Percentiles rank a stretch among this genome's conserved stretches.
phyloP scores from a whole-genome alignment of 2,888 invertebrate species.

The Scrobipalpa atriplicella region DNA sequence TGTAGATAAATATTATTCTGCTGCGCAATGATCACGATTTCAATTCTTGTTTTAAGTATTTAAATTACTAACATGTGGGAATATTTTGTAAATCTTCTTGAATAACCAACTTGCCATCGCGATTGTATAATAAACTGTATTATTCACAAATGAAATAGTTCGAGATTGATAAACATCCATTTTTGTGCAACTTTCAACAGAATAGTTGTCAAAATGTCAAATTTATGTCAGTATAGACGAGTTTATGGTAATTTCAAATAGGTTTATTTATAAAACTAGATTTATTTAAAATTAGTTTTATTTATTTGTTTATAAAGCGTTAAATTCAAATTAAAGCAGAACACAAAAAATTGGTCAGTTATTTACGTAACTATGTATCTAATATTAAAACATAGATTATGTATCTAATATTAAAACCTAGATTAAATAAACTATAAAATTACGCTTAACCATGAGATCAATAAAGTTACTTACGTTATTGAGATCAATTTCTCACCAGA shows the following conservation, averaged over 20 bases:
- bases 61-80: slow-evolving; percentile 54
- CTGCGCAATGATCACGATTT: too few relatives aligned
- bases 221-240: neutral
- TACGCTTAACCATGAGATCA: neutral
- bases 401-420: neutral
- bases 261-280: neutral
- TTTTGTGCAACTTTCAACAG: slow-evolving; percentile 14
- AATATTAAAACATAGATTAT: neutral
- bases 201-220: neutral
- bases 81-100: slow-evolving; percentile 50
- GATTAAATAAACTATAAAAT: neutral
- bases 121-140: slow-evolving; percentile 22
- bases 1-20: too few relatives aligned
- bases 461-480: slow-evolving; percentile 8
- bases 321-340: neutral
- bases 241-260: neutral
- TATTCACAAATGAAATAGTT: slow-evolving; percentile 24
- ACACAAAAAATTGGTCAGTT: neutral
- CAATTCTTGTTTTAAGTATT: neutral
- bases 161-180: slow-evolving; percentile 33
- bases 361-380: neutral
- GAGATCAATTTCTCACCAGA: neutral
- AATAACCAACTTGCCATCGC: slow-evolving; percentile 61
- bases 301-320: neutral
- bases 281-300: neutral